Evolutionary conservation across 2,113 vertebrate genomes (phyloP), one percentile per base, ranked within the genome.

Genomic region (Gobio gobio): DNA sequence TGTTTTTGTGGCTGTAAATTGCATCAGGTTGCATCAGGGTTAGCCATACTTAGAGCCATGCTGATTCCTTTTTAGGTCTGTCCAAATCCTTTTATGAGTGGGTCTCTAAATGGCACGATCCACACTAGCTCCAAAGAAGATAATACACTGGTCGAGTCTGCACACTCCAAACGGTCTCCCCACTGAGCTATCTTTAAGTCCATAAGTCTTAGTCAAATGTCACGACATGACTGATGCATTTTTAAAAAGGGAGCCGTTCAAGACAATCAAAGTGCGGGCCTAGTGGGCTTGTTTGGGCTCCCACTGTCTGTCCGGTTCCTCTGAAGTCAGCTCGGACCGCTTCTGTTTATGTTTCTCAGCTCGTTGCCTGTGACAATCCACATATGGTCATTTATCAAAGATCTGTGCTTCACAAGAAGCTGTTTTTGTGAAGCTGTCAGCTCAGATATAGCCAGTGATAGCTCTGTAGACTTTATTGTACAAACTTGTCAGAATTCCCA

Each of bases 21-120:
- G 92, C 93, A 90, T 92, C 91, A 92, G 87, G 91, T 94, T 94
- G 90, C 92, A 89, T 94, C 93, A 93, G 89, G 26, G 80, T 85
- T 87, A 78, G 88, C 87, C 84, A 86, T 83, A 33, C 89, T 88
- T 87, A 90, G 90, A 84, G 72, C 54, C 68, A 73, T 70, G 82
- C 49, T 26, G 59, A 56, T 82, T 84, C 54, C 72, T 73, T 66
- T 63, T 76, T 81, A 63, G 61, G 73, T 75, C 54, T 66, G 82
- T 81, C 59, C 84, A 86, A 88, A 86, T 85, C 72, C 82, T 84
- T 81, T 88, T 82, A 86, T 75, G 78, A 87, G 78, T 59, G 70
- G 70, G 83, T 36, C 58, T 59, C 64, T 86, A 81, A 63, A 43
- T 78, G 29, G 36, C 75, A 68, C 56, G 40, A 63, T 74, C 43